Conservation (phyloP, 2,113 vertebrate genomes). For the Brienomyrus longianalis region DNA sequence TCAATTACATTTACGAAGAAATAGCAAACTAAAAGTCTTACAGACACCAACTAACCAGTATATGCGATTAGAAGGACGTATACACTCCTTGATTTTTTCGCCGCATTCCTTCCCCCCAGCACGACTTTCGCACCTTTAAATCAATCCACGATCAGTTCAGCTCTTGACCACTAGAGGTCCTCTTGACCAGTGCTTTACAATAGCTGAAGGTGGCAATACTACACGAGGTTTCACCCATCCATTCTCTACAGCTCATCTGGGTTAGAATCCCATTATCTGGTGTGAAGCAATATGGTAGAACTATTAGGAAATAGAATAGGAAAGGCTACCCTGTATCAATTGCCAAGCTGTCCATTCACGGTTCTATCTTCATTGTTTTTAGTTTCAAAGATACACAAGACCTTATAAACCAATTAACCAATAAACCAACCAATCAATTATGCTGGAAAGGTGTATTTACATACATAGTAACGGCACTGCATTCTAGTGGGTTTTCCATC, state of each 20-base stretch:
- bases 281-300: neutral
- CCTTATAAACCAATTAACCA: neutral
- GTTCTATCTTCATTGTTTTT: neutral
- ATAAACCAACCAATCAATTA: neutral
- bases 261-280: neutral
- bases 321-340: neutral
- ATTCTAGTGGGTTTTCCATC: neutral
- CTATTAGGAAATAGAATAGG: neutral
- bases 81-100: neutral
- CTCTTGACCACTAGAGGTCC: conserved; percentile 15
- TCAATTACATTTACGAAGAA: neutral
- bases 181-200: neutral
- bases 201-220: neutral
- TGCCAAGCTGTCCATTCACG: neutral
- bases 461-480: neutral
- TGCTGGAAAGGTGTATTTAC: neutral
- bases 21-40: neutral
- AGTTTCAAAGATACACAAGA: neutral
- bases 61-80: neutral
- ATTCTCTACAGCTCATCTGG: neutral
- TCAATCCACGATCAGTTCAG: neutral
- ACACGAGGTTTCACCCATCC: neutral
- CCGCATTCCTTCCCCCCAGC: neutral
- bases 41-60: neutral
- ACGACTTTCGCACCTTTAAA: neutral